Evolutionary conservation across 2,888 invertebrate species (phyloP), one percentile per base, ranked within the genome.

Genomic region (Neuroscelio doddi): DNA sequence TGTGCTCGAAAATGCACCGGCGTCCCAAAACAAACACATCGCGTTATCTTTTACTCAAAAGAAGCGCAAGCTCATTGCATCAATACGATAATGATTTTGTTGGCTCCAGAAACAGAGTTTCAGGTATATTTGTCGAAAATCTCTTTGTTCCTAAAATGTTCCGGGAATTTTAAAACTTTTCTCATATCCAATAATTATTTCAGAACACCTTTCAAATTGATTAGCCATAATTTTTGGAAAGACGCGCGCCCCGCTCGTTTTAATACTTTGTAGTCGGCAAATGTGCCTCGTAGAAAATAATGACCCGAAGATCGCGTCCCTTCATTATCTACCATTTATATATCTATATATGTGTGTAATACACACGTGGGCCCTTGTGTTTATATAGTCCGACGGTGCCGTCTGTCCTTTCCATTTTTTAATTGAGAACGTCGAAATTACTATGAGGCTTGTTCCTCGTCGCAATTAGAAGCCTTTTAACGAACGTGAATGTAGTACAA

Each of bases 161-260:
- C 41, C 24, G 1, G 41, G 24, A 41, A 41, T 5, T 9, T n/a
- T 9, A 17, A 3, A 1, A 24, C 29, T 9, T 44, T 44, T 9
- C 10, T 29, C 30, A 46, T 27, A 58, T 64, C 55, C 47, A 44
- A 47, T 61, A 66, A 66, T 66, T 61, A 61, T 57, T 56, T 27
- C 44, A 53, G 56, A 56, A 66, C 61, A 66, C 65, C 65, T 66
- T 66, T 64, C 57, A 53, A 66, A 66, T 61, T 65, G 65, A 61
- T 65, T 65, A 65, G 61, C 65, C 58, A 65, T 65, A 65, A 61
- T 65, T 65, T 61, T 51, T 58, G 64, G 58, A 64, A 64, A 64
- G 58, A 58, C 50, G 64, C 55, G 56, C 46, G 45, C 46, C 45
- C 29, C 55, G 62, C 47, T 64, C 56, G 50, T 59, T 53, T 59